Base-by-base conservation (phyloP, 2,888 invertebrate genomes). In the Campoletis raptor region DNA sequence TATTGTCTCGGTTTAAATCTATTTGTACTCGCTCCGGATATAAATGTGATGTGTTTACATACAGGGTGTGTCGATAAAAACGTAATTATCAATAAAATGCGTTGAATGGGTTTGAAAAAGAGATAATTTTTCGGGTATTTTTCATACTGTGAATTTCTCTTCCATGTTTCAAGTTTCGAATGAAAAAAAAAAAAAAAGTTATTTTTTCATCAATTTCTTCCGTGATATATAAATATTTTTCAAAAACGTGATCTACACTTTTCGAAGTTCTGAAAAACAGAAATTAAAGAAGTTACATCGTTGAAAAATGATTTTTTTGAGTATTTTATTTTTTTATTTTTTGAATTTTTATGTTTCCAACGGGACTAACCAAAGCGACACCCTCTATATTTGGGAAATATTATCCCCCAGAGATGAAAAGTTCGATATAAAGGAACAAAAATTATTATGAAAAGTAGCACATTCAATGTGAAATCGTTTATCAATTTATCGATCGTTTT, bases 1-100 rank as follows among this genome's bases (percentile, higher is more conserved):
- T 82, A 81, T 77, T 70, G 70, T 70, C 66, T 82, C 76, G 36
- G 67, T 73, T 21, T 45, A 74, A 69, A 69, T 76, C 76, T 76
- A 67, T 81, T 81, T 74, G 73, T 81, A 74, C 66, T 37, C 72
- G 79, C 24, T 37, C 80, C 42, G 40, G 45, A 70, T 69, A 69
- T 21, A 70, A 80, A 70, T 61, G 52, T 61, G 42, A 40, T 45
- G 45, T 18, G 36, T 61, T 30, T 30, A 15, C 48, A 21, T 21
- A 45, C n/a, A 15, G 36, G 40, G 54, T 76, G 54, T n/a, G 8
- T 30, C 61, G 10, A 24, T 12, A 10, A 6, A 12, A 74, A 40
- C 18, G 21, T 48, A n/a, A n/a, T n/a, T n/a, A 61, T 42, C 4
- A 5, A 42, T 15, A 76, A 42, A 10, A 42, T 12, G 21, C 40